Conservation (phyloP, 2,888 invertebrate species). For the Stegana nigrithorax region DNA sequence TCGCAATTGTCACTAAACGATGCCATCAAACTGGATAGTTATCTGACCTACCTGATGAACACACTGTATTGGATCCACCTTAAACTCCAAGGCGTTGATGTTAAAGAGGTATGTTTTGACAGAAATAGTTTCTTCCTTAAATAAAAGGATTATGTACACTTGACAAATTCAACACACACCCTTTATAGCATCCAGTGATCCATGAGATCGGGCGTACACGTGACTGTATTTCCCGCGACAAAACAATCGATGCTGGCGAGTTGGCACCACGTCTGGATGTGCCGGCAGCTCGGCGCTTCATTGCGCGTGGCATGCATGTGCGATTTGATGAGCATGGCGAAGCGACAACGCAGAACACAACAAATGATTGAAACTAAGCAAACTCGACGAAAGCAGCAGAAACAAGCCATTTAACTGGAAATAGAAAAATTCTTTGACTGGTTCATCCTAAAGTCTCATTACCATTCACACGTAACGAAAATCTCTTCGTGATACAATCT, state of each 20-base stretch:
- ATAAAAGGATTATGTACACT: not conserved
- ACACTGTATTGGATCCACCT: constrained; percentile 44
- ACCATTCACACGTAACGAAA: no score
- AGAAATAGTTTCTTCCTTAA: not conserved
- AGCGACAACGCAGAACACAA: not conserved
- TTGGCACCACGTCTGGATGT: constrained; percentile 38
- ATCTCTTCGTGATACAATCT: not conserved
- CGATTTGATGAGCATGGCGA: constrained; percentile 28
- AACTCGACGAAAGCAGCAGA: not conserved
- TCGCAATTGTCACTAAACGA: constrained; percentile 26
- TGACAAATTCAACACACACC: not conserved
- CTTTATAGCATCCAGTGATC: constrained; percentile 35
- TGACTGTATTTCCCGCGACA: constrained; percentile 39
- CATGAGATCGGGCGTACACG: constrained; percentile 39
- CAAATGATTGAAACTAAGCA: not conserved
- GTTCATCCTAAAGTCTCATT: no score
- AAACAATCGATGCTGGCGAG: constrained; percentile 29
- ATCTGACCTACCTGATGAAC: constrained; percentile 37
- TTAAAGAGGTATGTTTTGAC: constrained; percentile 30
- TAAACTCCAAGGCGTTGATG: constrained; percentile 38
- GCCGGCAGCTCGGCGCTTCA: constrained; percentile 42
- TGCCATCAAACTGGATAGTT: constrained; percentile 41
- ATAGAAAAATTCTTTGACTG: no score
- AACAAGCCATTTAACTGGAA: not conserved
- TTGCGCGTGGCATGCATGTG: constrained; percentile 40